Evolutionary conservation across 1,140 invertebrate genomes (phyloP).

Genomic region (Ruditapes philippinarum): DNA sequence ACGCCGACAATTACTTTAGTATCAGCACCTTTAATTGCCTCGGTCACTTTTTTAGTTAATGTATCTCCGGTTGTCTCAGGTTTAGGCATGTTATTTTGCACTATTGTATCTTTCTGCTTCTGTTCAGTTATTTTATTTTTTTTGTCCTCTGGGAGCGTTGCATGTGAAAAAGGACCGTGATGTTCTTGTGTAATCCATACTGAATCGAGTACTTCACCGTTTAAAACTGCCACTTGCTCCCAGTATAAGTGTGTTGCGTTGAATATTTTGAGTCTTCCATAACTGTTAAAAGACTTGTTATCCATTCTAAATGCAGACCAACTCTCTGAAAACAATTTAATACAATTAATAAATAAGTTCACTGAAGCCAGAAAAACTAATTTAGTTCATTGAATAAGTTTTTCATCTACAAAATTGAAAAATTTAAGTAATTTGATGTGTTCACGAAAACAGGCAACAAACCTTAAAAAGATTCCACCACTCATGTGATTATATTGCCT

Average conservation of each 20-base stretch:
- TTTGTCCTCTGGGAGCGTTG: conserved; percentile 58
- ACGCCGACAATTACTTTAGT: conserved; percentile 59
- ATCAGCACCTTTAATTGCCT: conserved; percentile 54
- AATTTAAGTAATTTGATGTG: too few relatives aligned
- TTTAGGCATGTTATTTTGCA: conserved; percentile 25
- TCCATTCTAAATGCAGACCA: conserved; percentile 89
- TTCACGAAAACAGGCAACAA: too few relatives aligned
- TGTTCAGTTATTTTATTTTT: conserved; percentile 70
- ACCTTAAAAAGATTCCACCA: too few relatives aligned
- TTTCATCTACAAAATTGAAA: too few relatives aligned
- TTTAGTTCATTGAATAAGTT: too few relatives aligned
- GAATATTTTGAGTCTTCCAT: conserved; percentile 92
- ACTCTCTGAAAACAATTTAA: conserved; percentile 61
- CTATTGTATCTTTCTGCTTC: conserved; percentile 44
- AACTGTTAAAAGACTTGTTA: conserved; percentile 90
- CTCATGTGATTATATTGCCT: too few relatives aligned
- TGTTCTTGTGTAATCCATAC: conserved; percentile 78
- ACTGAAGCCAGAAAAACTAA: too few relatives aligned
- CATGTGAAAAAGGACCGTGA: conserved; percentile 77
- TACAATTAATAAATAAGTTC: too few relatives aligned
- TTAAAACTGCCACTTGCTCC: conserved; percentile 93
- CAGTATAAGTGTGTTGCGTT: conserved; percentile 96
- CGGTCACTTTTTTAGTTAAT: conserved; percentile 23
- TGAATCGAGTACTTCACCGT: conserved; percentile 72
- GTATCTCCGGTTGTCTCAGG: conserved; percentile 59